Evolutionary conservation across 2,113 vertebrate genomes (phyloP).

Genomic region (Callipepla californica): DNA sequence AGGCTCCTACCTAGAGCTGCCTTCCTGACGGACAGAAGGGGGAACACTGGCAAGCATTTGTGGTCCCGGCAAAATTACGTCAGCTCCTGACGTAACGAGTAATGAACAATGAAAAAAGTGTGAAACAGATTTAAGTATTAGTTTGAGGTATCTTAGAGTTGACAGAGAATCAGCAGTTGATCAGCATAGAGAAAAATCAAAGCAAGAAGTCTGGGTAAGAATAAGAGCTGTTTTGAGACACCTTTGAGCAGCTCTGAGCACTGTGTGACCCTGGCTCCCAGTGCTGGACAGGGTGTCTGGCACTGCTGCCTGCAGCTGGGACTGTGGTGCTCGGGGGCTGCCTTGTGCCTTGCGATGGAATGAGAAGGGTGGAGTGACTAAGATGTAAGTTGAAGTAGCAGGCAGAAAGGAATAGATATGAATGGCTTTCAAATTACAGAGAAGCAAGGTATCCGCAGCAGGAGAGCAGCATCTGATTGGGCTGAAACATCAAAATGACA

Average conservation of each 20-base stretch:
- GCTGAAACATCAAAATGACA: background rate
- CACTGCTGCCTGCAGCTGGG: background rate
- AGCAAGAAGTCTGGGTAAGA: background rate
- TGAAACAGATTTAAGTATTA: background rate
- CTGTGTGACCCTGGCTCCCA: background rate
- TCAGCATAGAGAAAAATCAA: background rate
- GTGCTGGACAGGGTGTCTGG: background rate
- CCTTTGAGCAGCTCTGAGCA: background rate
- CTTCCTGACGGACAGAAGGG: background rate
- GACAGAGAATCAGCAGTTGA: background rate
- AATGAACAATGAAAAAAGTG: background rate
- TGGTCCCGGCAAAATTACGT: constrained; percentile 6
- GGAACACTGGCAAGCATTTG: background rate
- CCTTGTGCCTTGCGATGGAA: background rate
- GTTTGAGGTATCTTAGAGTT: background rate
- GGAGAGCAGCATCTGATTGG: background rate
- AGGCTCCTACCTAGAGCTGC: background rate
- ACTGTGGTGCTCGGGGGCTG: background rate
- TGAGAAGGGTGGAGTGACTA: background rate
- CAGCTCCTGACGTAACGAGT: background rate
- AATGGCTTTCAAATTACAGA: background rate
- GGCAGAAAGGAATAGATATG: background rate
- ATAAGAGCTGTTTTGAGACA: background rate
- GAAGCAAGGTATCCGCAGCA: background rate
- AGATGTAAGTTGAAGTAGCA: background rate